Evolutionary conservation across 1,140 invertebrate genomes (phyloP).

Genomic region (Euglossa dilemma): DNA sequence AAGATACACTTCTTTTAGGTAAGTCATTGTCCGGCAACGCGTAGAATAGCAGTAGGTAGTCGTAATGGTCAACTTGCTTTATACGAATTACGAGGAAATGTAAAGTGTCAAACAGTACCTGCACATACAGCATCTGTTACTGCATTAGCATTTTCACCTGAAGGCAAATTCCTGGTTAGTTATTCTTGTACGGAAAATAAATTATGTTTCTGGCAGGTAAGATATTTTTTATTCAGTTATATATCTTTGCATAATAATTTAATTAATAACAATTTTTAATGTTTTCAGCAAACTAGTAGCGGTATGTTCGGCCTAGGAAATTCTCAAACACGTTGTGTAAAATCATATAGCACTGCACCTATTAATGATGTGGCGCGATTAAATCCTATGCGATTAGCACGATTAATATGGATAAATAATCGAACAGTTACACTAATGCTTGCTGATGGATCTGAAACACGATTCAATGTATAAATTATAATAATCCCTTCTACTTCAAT

Average conservation of each 20-base stretch:
- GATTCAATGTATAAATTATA: conserved; percentile 90
- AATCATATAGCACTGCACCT: conserved; percentile 95
- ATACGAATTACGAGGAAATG: conserved; percentile 95
- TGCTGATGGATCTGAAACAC: conserved; percentile 94
- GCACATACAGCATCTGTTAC: conserved; percentile 95
- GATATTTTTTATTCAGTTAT: conserved; percentile 59
- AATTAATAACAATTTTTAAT: conserved; percentile 18
- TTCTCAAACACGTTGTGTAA: conserved; percentile 94
- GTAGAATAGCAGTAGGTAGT: conserved; percentile 97
- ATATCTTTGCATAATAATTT: background rate
- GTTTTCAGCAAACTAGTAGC: conserved; percentile 85
- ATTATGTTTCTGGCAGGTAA: conserved; percentile 99
- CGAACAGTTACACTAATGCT: conserved; percentile 96
- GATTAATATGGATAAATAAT: conserved; percentile 95
- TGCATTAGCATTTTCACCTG: conserved; percentile 96
- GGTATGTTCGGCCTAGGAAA: conserved; percentile 96
- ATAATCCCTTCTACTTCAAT: background rate
- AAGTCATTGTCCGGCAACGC: conserved; percentile 94
- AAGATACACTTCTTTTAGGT: conserved; percentile 76
- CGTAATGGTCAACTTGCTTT: conserved; percentile 95
- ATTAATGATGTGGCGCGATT: conserved; percentile 93
- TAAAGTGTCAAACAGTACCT: conserved; percentile 95
- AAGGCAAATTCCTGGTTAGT: conserved; percentile 98
- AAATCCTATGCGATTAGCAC: conserved; percentile 93
- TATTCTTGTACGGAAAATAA: conserved; percentile 98